Conservation (phyloP, 2,888 invertebrate species). For the Epistrophe eligans region DNA sequence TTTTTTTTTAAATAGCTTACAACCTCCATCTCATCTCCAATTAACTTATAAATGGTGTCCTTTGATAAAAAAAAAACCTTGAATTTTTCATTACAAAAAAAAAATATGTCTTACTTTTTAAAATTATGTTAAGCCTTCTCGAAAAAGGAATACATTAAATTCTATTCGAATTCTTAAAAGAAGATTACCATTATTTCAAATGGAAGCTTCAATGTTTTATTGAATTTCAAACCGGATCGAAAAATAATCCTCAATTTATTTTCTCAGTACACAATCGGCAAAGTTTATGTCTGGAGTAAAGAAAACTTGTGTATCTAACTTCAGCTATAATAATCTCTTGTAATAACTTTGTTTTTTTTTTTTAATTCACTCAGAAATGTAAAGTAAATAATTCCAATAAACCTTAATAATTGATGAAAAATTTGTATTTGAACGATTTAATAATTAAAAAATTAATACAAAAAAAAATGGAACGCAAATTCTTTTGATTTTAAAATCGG, state of each 20-base stretch:
- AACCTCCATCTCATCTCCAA: no score
- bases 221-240: conserved; percentile 20
- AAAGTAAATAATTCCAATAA: background rate
- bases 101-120: background rate
- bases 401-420: background rate
- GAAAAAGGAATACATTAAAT: conserved; percentile 1
- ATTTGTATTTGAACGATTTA: conserved; percentile 26
- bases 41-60: no score
- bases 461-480: background rate
- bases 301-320: no score
- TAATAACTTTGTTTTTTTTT: no score
- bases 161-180: background rate
- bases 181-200: conserved; percentile 20
- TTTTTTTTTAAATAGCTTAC: no score
- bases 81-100: background rate
- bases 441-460: conserved; percentile 17
- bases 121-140: conserved; percentile 30
- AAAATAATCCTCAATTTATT: conserved; percentile 16
- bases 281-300: no score
- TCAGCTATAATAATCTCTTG: background rate
- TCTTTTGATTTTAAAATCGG: conserved; percentile 6
- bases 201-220: conserved; percentile 24
- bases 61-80: no score
- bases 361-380: background rate
- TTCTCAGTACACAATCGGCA: background rate